A percentile compares a stretch with the other conserved stretches of the same genome.
These are phyloP conservation scores for Sericinus montela DNA, from an alignment of 2,888 invertebrate species.

Conservation along the genomic window DNA sequence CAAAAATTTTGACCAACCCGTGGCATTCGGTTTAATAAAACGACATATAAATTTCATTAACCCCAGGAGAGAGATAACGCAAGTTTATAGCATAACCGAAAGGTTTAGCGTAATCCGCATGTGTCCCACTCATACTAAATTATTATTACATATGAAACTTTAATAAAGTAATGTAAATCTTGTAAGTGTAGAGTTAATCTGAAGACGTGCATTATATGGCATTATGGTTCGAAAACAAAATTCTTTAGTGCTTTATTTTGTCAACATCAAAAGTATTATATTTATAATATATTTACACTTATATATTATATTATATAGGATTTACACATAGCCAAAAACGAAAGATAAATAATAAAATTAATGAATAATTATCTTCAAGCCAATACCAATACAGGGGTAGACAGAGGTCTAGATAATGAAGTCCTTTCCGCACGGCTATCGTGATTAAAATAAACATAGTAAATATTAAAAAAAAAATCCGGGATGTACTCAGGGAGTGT, in stretches of 20 bases:
- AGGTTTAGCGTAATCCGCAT: conserved; percentile 20
- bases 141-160: conserved; percentile 19
- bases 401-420: too few species aligned
- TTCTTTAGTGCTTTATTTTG: neutral
- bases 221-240: conserved; percentile 8
- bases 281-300: too few species aligned
- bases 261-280: too few species aligned
- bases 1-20: neutral
- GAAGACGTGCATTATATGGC: neutral
- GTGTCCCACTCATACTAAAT: conserved; percentile 16
- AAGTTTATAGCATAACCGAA: conserved; percentile 20
- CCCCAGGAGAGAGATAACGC: conserved; percentile 19
- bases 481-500: too few species aligned
- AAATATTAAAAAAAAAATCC: too few species aligned
- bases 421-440: too few species aligned
- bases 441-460: too few species aligned
- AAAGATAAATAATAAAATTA: too few species aligned
- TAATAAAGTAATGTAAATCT: conserved; percentile 9
- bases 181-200: neutral
- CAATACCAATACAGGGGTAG: too few species aligned
- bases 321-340: conserved; percentile 26
- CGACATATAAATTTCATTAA: conserved; percentile 19
- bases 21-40: conserved; percentile 10
- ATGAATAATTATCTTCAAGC: too few species aligned
- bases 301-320: too few species aligned